Conservation (phyloP, 2,113 vertebrate species). For the Odocoileus virginianus region DNA sequence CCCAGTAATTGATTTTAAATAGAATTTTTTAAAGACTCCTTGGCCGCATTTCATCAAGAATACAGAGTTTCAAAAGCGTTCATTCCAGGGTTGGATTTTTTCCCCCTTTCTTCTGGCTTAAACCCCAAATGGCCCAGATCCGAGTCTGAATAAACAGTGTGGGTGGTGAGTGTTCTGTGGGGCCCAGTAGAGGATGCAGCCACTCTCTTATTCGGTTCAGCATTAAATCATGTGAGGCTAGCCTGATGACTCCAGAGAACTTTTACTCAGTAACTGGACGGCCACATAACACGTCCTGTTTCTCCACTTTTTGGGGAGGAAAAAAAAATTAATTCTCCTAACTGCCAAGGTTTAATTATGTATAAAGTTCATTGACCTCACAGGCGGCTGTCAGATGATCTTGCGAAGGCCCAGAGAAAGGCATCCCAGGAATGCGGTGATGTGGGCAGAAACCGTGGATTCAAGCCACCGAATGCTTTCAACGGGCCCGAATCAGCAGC, state of each 20-base stretch:
- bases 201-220: constrained; percentile 82
- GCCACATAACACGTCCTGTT: constrained; percentile 65
- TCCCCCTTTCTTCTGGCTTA: constrained; percentile 81
- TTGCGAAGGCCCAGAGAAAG: constrained; percentile 88
- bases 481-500: constrained; percentile 86
- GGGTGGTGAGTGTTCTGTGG: constrained; percentile 88
- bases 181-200: constrained; percentile 86
- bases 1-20: constrained; percentile 75
- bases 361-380: constrained; percentile 92
- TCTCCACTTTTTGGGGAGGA: constrained; percentile 58
- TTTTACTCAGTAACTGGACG: constrained; percentile 65
- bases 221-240: constrained; percentile 84
- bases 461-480: constrained; percentile 86
- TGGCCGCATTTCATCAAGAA: constrained; percentile 75
- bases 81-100: constrained; percentile 69
- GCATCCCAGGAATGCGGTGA: constrained; percentile 96
- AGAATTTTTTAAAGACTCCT: constrained; percentile 72
- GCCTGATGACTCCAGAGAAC: constrained; percentile 74
- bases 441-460: constrained; percentile 92
- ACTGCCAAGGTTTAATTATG: constrained; percentile 83
- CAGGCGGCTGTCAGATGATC: constrained; percentile 94
- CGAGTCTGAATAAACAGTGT: constrained; percentile 90
- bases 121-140: constrained; percentile 86
- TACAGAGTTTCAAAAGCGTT: constrained; percentile 81
- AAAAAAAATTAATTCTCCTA: constrained; percentile 75